Conservation (phyloP, 2,888 invertebrate species). For the Dugesia japonica region DNA sequence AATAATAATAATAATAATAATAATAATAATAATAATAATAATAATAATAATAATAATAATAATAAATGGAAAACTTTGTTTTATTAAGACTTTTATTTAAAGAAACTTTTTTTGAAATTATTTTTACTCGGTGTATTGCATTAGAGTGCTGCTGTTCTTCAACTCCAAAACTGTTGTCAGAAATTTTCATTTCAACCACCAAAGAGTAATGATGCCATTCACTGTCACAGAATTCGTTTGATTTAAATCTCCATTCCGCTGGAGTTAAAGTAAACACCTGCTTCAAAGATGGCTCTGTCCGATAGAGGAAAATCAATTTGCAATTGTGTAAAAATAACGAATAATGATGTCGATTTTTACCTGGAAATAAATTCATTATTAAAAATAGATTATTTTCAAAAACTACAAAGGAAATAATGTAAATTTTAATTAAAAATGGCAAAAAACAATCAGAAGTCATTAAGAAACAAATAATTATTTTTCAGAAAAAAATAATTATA, state of each 20-base stretch:
- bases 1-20: not conserved
- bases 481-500: too few species aligned
- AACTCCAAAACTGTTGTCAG: not conserved
- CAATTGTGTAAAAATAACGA: constrained; percentile 90
- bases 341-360: constrained; percentile 77
- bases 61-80: too few species aligned
- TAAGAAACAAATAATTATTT: too few species aligned
- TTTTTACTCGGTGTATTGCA: not conserved
- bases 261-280: constrained; percentile 54
- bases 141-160: not conserved
- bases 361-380: not conserved
- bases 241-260: constrained; percentile 95
- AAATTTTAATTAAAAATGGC: too few species aligned
- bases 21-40: too few species aligned
- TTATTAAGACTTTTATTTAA: too few species aligned
- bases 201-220: constrained; percentile 96
- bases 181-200: constrained; percentile 48
- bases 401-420: too few species aligned
- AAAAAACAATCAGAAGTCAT: too few species aligned
- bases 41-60: too few species aligned
- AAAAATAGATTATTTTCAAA: too few species aligned
- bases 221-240: constrained; percentile 79
- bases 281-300: constrained; percentile 57
- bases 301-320: constrained; percentile 72
- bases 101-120: not conserved